Evolutionary conservation across 2,113 vertebrate genomes (phyloP).

Genomic region (Ammospiza nelsoni): DNA sequence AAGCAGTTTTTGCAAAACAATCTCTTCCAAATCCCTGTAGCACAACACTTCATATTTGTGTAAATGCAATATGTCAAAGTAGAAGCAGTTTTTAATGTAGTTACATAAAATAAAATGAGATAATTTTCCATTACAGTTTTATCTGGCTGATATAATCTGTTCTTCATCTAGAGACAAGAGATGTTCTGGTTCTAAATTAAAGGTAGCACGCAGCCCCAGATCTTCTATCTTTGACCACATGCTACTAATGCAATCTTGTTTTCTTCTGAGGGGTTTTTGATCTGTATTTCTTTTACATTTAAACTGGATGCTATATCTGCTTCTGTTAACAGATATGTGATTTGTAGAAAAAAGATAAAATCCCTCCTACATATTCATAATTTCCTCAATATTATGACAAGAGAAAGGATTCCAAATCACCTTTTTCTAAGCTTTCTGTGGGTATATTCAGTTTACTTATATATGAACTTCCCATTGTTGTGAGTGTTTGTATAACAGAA

Average conservation of each 20-base stretch:
- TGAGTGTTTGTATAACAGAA: neutral
- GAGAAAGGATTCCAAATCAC: neutral
- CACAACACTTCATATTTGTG: neutral
- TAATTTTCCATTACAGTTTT: neutral
- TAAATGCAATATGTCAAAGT: neutral
- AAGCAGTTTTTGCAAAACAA: neutral
- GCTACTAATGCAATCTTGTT: neutral
- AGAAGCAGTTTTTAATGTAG: neutral
- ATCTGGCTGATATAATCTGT: neutral
- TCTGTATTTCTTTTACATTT: neutral
- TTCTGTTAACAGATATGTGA: neutral
- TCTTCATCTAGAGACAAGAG: neutral
- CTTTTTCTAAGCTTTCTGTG: neutral
- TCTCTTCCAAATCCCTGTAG: neutral
- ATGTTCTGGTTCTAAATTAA: neutral
- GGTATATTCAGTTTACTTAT: neutral
- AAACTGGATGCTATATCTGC: neutral
- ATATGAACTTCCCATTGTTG: neutral
- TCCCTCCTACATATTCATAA: slow-evolving; percentile 2
- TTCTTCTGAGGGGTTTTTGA: neutral
- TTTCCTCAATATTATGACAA: slow-evolving; percentile 3
- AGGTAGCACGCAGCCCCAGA: neutral
- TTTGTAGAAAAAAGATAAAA: neutral
- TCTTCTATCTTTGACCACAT: neutral
- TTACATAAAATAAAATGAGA: neutral